phyloP scores from a whole-genome alignment of 2,113 vertebrate genomes.

The Halcyon senegalensis region DNA sequence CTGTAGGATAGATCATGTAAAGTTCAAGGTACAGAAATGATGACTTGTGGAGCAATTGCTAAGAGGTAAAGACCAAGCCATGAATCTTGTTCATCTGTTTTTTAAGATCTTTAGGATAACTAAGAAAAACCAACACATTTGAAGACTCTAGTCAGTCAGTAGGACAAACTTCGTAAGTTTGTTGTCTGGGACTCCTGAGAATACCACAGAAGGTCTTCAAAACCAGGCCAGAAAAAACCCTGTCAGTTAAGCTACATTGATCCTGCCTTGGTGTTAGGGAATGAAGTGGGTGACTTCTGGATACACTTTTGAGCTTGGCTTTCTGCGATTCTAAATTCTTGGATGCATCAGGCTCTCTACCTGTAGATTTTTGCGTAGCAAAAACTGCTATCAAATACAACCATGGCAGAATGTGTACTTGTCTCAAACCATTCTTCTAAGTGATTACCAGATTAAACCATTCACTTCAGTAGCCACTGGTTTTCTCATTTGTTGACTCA shows the following conservation, averaged over 20 bases:
- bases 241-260: background rate
- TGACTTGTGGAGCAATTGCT: background rate
- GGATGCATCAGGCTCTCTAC: background rate
- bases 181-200: background rate
- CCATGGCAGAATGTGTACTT: background rate
- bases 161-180: background rate
- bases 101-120: background rate
- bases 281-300: background rate
- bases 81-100: background rate
- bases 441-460: background rate
- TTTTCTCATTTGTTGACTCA: background rate
- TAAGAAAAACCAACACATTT: background rate
- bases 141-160: background rate
- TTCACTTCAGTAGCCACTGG: background rate
- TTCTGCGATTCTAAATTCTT: background rate
- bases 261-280: background rate
- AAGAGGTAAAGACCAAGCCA: background rate
- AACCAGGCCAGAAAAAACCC: background rate
- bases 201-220: background rate
- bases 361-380: background rate
- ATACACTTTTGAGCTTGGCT: background rate
- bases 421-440: background rate
- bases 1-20: background rate
- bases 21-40: background rate
- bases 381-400: background rate